Evolutionary conservation across 2,113 vertebrate species (phyloP), one percentile per base, ranked within the genome.

Genomic region (Serinus canaria): DNA sequence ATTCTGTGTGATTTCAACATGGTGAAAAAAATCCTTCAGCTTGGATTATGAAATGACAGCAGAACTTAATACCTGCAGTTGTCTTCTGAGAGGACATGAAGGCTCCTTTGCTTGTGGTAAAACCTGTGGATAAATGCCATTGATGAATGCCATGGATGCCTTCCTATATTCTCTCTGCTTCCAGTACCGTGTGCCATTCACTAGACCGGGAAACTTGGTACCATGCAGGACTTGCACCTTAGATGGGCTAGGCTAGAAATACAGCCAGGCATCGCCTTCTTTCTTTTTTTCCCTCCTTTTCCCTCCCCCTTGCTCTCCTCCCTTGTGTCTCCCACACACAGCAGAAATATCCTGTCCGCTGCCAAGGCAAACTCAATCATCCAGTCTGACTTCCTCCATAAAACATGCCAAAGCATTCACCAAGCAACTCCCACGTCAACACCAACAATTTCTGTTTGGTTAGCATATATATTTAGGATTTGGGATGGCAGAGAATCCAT

Each of bases 311-410:
- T 64, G 35, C 41, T 78, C 33, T 69, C 30, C 25, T 93, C 41
- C 37, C 25, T 46, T 41, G 10, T 35, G 30, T 83, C 67, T 95
- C 90, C 79, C 85, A 94, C 85, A 86, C 78, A 56, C 35, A 77
- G 67, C 55, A 95, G 92, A 90, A 95, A 87, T 87, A 91, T 52
- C 87, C 30, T 11, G 27, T 70, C 55, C 0, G 0, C 82, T 93
- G 93, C 92, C 82, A 92, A 94, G 83, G 62, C 52, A 94, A 94
- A 95, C 86, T 94, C 10, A 19, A 79, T 95, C 87, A 96, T 94
- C 92, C 92, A 64, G 84, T 95, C 79, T 93, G 87, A 94, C 82
- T 96, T 97, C 87, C 79, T 67, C 64, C 79, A 75, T 86, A 90
- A 89, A 94, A 90, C 60, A 90, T 52, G 56, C 68, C 85, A 95